Percentiles rank a stretch among this genome's conserved stretches.
Evolutionary conservation across 2,888 invertebrate species (phyloP).

Genomic region (Scelioninae gen. 1): DNA sequence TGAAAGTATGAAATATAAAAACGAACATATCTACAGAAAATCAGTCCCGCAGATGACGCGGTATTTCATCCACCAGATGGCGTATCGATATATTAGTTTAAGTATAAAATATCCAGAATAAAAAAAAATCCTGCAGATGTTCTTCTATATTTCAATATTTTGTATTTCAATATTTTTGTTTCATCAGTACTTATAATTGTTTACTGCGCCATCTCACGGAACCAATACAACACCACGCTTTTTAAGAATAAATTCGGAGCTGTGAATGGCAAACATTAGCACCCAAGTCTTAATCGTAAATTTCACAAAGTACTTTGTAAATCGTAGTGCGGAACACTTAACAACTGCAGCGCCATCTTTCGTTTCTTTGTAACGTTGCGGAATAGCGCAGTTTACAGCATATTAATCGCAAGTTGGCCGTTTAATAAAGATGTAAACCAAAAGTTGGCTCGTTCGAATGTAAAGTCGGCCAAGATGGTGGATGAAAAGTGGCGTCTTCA

Average conservation of each 20-base stretch:
- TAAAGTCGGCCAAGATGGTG: conserved; percentile 52
- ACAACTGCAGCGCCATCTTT: conserved; percentile 40
- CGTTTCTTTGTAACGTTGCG: conserved; percentile 18
- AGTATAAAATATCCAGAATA: too few relatives aligned
- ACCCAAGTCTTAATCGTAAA: conserved; percentile 14
- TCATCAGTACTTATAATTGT: not conserved
- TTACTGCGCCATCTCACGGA: conserved; percentile 32
- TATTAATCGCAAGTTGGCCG: conserved; percentile 60
- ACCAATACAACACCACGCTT: conserved; percentile 10
- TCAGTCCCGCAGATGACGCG: too few relatives aligned
- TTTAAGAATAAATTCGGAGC: conserved; percentile 18
- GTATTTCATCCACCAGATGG: too few relatives aligned
- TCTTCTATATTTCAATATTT: too few relatives aligned
- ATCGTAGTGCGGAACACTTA: conserved; percentile 34
- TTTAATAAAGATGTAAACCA: conserved; percentile 65
- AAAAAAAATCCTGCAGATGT: too few relatives aligned
- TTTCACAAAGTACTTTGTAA: conserved; percentile 43
- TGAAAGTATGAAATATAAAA: too few relatives aligned
- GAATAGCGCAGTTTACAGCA: conserved; percentile 55
- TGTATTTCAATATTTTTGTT: too few relatives aligned
- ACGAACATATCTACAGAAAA: too few relatives aligned
- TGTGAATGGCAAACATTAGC: conserved; percentile 34
- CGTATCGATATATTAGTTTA: too few relatives aligned
- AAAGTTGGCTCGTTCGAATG: conserved; percentile 60
- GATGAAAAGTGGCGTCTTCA: conserved; percentile 57